These are phyloP conservation scores for Datnioides undecimradiatus DNA, from an alignment of 2,113 vertebrate genomes.

Conservation along the genomic window DNA sequence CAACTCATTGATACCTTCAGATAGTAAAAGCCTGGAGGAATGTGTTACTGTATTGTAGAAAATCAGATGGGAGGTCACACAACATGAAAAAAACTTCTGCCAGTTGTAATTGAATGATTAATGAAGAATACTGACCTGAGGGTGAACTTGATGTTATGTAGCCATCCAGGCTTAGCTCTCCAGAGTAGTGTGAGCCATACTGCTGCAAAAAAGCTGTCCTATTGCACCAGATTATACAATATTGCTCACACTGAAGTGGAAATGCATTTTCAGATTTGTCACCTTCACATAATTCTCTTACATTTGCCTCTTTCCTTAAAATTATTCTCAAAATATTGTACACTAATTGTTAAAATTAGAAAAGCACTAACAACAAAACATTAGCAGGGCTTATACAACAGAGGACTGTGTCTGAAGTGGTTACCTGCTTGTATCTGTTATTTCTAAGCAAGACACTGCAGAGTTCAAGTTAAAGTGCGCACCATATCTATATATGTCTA, in stretches of 20 bases:
- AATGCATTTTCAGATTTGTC: neutral
- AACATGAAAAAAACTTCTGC: slow-evolving; percentile 1
- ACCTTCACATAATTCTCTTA: neutral
- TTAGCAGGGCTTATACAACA: neutral
- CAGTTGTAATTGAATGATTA: neutral
- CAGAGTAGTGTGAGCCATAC: neutral
- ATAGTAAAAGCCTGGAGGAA: slow-evolving; percentile 16
- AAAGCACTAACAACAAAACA: neutral
- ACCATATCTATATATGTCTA: neutral
- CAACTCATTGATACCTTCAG: slow-evolving; percentile 48
- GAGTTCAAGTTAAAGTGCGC: neutral
- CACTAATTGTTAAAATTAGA: neutral
- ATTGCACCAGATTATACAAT: neutral
- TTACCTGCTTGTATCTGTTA: neutral
- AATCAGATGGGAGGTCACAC: slow-evolving; percentile 15
- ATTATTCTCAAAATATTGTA: neutral
- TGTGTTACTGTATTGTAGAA: slow-evolving; percentile 8
- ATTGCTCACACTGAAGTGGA: neutral
- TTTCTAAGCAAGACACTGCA: neutral
- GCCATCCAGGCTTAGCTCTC: neutral
- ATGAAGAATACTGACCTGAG: neutral
- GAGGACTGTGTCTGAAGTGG: neutral
- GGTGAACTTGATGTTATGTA: slow-evolving; percentile 3
- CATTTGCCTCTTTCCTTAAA: neutral
- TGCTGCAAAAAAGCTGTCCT: neutral